A percentile compares a stretch with the other conserved stretches of the same genome.
Evolutionary conservation across 2,888 invertebrate genomes (phyloP).

Genomic region (Apeira syringaria): DNA sequence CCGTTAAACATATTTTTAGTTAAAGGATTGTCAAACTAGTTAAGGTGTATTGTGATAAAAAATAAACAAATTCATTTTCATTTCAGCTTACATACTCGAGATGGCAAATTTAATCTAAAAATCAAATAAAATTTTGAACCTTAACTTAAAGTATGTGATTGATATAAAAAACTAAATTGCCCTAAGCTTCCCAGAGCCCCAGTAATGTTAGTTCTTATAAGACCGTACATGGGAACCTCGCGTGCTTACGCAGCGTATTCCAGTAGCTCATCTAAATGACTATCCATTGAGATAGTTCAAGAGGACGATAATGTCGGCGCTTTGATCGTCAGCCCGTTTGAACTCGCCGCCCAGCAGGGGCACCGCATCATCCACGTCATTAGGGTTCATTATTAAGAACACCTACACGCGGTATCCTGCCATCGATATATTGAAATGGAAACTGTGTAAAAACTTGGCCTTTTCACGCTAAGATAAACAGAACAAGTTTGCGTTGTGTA

Average conservation of each 20-base stretch:
- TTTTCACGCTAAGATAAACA: conserved; percentile 9
- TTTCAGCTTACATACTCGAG: too few relatives aligned
- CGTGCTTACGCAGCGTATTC: conserved; percentile 45
- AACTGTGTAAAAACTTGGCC: conserved; percentile 14
- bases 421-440: conserved; percentile 17
- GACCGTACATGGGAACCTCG: conserved; percentile 13
- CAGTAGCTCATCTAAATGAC: conserved; percentile 66
- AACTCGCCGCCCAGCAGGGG: conserved; percentile 65
- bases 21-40: too few relatives aligned
- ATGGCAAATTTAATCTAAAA: too few relatives aligned
- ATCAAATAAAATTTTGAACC: too few relatives aligned
- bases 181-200: too few relatives aligned
- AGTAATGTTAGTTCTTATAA: neutral
- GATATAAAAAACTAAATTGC: neutral
- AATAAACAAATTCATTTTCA: too few relatives aligned
- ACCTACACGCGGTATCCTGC: conserved; percentile 42
- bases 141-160: too few relatives aligned
- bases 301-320: conserved; percentile 68
- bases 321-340: conserved; percentile 68
- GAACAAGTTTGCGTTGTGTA: conserved; percentile 11
- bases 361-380: conserved; percentile 67
- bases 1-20: too few relatives aligned
- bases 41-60: too few relatives aligned
- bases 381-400: conserved; percentile 50
- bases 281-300: conserved; percentile 59